Percentiles rank a stretch among this genome's conserved stretches.
phyloP scores from a whole-genome alignment of 1,140 invertebrate species.

The Sarcophaga bullata region DNA sequence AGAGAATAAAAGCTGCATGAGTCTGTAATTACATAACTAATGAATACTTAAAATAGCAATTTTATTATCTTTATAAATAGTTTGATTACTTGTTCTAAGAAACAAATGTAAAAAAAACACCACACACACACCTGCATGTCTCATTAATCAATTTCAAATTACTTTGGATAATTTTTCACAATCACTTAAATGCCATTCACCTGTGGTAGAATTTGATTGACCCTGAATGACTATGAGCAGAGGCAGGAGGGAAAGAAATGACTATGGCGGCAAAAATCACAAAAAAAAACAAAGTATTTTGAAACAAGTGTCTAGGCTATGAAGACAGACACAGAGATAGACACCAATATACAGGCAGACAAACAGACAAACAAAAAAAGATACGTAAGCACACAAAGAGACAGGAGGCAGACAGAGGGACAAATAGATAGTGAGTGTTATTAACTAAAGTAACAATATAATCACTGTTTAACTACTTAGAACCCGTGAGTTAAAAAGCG shows the following conservation, averaged over 20 bases:
- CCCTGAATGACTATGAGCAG: neutral
- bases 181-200: conserved; percentile 6
- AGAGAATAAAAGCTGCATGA: no score
- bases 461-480: neutral
- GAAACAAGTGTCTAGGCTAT: neutral
- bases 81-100: no score
- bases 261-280: neutral
- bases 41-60: no score
- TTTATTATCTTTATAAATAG: no score
- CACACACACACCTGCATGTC: neutral
- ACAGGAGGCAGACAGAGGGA: neutral
- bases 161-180: neutral
- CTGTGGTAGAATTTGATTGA: neutral
- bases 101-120: no score
- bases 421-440: neutral
- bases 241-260: neutral
- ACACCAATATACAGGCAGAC: no score
- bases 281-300: neutral
- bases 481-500: no score
- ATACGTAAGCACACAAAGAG: no score
- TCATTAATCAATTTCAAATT: conserved; percentile 19
- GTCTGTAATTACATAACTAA: no score
- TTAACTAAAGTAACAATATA: conserved; percentile 16
- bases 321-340: neutral
- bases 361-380: no score